Evolutionary conservation across 1,140 invertebrate genomes (phyloP), one percentile per base, ranked within the genome.

Genomic region (Calliopsis andreniformis): DNA sequence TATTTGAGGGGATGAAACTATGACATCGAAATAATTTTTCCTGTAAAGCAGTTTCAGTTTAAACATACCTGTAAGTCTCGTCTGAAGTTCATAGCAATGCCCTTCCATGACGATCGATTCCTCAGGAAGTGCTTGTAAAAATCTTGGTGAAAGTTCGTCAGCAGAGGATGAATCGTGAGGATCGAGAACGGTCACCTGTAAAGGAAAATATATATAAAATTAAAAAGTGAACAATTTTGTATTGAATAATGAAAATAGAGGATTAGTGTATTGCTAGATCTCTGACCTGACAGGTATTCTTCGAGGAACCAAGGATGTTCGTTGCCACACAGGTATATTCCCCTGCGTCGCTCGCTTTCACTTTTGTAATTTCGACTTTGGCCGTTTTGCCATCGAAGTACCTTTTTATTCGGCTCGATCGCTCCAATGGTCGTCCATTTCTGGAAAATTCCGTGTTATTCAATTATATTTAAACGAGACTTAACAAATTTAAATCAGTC

Each of bases 281-380:
- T 67, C 51, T 72, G 76, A 88, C 89, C 81, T 86, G 83, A 72
- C 89, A 90, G 56, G 69, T 87, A 53, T 71, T 90, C 78, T 80
- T 89, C 7, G 83, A 84, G 4, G 87, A 78, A 4, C 89, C 89
- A 49, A 89, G 80, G 35, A 89, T 92, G 88, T 96, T 96, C 25
- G 93, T 93, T 5, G 95, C 95, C 61, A 96, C 94, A 87, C 96
- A 96, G 3, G 94, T 95, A 84, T 98, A 98, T 61, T 93, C 85
- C 25, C 94, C 94, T 25, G 93, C 91, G 84, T 95, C 94, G 2
- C 87, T 89, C 0, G 83, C 23, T 25, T 91, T 89, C 3, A 94
- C 92, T 55, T 92, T 83, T 5, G 92, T 89, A 67, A 95, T 92
- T 69, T 93, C 89, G 4, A 95, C 87, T 43, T 89, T 85, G 20